These are phyloP conservation scores for Acanthiza pusilla DNA, from an alignment of 2,797 vertebrate genomes.

Conservation along the genomic window DNA sequence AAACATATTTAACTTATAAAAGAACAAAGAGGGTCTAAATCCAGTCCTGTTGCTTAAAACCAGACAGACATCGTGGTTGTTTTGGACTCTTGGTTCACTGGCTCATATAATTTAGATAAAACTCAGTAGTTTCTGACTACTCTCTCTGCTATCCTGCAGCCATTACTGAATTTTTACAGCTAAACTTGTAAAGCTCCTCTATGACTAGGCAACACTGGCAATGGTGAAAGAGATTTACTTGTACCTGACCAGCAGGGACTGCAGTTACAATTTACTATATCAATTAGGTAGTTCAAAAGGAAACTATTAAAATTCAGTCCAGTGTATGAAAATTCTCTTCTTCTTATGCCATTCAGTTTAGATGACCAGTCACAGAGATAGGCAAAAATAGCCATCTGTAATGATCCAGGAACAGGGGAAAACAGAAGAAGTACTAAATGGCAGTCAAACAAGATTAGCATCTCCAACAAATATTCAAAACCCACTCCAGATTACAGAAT, in stretches of 20 bases:
- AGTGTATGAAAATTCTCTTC: background rate
- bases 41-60: slow-evolving; percentile 14
- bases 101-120: background rate
- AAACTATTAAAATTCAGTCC: slow-evolving; percentile 25
- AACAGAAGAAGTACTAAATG: slow-evolving; percentile 46
- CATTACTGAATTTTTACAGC: slow-evolving; percentile 9
- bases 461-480: slow-evolving; percentile 2
- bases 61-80: background rate
- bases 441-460: slow-evolving; percentile 25
- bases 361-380: slow-evolving; percentile 39
- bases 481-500: slow-evolving; percentile 3
- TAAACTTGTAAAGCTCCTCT: slow-evolving; percentile 4
- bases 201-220: background rate
- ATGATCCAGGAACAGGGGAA: slow-evolving; percentile 36
- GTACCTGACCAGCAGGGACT: background rate
- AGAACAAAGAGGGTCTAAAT: slow-evolving; percentile 28
- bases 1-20: slow-evolving; percentile 49
- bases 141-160: slow-evolving; percentile 3
- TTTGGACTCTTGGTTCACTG: background rate
- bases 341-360: slow-evolving; percentile 31
- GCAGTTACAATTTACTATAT: background rate
- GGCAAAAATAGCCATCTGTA: slow-evolving; percentile 24
- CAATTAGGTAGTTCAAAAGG: slow-evolving; percentile 19
- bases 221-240: slow-evolving; percentile 26
- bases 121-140: background rate